Conservation (phyloP, 2,888 invertebrate species). For the Iselma pallidipennis region DNA sequence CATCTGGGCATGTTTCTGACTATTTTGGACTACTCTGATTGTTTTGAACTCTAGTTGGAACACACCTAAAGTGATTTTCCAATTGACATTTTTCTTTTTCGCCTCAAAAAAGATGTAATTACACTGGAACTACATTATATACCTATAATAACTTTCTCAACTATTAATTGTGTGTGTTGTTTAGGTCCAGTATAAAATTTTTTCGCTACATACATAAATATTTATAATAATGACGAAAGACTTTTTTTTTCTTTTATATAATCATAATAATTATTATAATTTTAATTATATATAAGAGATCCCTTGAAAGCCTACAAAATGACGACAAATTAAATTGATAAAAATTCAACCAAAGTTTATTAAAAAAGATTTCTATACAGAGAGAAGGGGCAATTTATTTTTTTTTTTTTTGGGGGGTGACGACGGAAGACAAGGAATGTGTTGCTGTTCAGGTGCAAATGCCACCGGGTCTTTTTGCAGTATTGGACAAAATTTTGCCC, state of each 20-base stretch:
- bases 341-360: too few species aligned
- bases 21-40: too few species aligned
- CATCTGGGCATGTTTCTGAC: too few species aligned
- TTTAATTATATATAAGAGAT: slow-evolving; percentile 53
- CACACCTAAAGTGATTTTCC: too few species aligned
- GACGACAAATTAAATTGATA: slow-evolving; percentile 20
- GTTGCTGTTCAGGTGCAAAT: slow-evolving; percentile 1
- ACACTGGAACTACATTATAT: slow-evolving; percentile 35
- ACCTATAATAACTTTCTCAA: background rate
- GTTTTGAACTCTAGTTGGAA: too few species aligned
- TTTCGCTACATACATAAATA: slow-evolving; percentile 48
- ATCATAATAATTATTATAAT: slow-evolving; percentile 27
- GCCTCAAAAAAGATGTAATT: background rate
- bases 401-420: slow-evolving; percentile 4
- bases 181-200: slow-evolving; percentile 55
- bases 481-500: too few species aligned
- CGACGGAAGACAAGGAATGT: slow-evolving; percentile 36
- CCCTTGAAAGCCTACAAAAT: slow-evolving; percentile 49
- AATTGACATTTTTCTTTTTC: background rate
- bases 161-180: too few species aligned
- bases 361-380: background rate
- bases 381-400: slow-evolving; percentile 11
- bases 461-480: background rate
- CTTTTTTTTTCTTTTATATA: slow-evolving; percentile 22
- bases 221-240: slow-evolving; percentile 51